A percentile compares a stretch with the other conserved stretches of the same genome.
phyloP scores from a whole-genome alignment of 2,888 invertebrate species.

The Yponomeuta malinellus region DNA sequence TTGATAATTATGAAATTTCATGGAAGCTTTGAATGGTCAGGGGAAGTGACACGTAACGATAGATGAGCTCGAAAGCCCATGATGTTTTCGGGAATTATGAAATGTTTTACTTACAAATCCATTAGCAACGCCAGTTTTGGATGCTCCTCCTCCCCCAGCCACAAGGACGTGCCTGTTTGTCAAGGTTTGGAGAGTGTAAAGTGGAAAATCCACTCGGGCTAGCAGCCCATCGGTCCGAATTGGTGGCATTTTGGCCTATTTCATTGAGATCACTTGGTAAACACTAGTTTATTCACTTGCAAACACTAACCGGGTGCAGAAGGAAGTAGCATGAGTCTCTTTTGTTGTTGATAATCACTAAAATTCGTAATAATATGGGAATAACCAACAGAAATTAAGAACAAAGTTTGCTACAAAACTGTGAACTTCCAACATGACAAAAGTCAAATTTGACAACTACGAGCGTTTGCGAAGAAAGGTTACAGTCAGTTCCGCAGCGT shows the following conservation, averaged over 20 bases:
- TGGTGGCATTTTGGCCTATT: slow-evolving; percentile 58
- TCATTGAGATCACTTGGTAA: slow-evolving; percentile 41
- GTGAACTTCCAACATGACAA: slow-evolving; percentile 72
- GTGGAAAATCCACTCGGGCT: slow-evolving; percentile 93
- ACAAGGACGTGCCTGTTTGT: slow-evolving; percentile 95
- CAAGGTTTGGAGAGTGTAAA: slow-evolving; percentile 92
- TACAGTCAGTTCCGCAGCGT: background rate
- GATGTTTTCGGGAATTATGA: background rate
- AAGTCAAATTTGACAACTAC: slow-evolving; percentile 56
- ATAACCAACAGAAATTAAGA: slow-evolving; percentile 40
- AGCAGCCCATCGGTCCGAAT: slow-evolving; percentile 82
- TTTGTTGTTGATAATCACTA: slow-evolving; percentile 37
- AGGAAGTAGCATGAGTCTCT: slow-evolving; percentile 44
- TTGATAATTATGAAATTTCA: too few species aligned
- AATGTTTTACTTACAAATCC: slow-evolving; percentile 87
- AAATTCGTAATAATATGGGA: slow-evolving; percentile 44
- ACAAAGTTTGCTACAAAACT: slow-evolving; percentile 54
- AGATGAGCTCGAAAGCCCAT: background rate
- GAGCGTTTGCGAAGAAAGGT: slow-evolving; percentile 20
- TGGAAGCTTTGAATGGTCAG: background rate
- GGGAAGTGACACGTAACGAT: background rate
- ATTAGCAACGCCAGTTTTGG: slow-evolving; percentile 98
- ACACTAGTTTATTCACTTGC: slow-evolving; percentile 29
- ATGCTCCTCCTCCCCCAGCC: slow-evolving; percentile 97
- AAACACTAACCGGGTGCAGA: slow-evolving; percentile 38